phyloP scores from a whole-genome alignment of 1,140 invertebrate genomes.

The Diprion similis region DNA sequence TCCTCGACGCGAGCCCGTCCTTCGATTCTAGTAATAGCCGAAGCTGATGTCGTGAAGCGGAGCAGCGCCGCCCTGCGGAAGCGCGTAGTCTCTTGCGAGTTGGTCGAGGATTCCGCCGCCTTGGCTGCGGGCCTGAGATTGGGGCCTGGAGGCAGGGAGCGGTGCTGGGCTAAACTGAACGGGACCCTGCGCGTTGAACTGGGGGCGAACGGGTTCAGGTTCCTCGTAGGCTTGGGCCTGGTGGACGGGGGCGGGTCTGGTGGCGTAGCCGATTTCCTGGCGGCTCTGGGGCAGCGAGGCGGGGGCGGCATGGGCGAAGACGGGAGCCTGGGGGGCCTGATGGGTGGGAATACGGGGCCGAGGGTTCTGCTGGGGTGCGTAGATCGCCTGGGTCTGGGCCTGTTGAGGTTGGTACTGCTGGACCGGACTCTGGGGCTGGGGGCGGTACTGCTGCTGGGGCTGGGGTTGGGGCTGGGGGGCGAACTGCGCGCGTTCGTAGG shows the following conservation, averaged over 20 bases:
- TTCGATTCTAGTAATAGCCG: conserved; percentile 67
- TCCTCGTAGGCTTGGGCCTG: conserved; percentile 1
- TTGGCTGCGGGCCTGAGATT: conserved; percentile 51
- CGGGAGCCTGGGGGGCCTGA: conserved; percentile 36
- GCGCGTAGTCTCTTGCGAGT: conserved; percentile 79
- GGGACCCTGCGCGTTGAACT: conserved; percentile 35
- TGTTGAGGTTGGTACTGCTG: conserved; percentile 39
- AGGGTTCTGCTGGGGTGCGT: conserved; percentile 27
- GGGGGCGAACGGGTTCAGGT: conserved; percentile 28
- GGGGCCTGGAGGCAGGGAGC: conserved; percentile 38
- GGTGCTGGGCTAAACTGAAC: conserved; percentile 39
- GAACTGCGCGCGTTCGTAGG: conserved; percentile 18
- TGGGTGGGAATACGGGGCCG: conserved; percentile 29
- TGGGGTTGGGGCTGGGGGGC: conserved; percentile 46
- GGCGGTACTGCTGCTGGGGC: conserved; percentile 39
- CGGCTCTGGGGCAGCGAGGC: conserved; percentile 57
- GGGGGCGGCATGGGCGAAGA: conserved; percentile 57
- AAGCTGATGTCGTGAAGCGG: conserved; percentile 82
- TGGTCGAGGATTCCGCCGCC: conserved; percentile 77
- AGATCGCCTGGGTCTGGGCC: conserved; percentile 51
- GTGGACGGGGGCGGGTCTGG: conserved; percentile 29
- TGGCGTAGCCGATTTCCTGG: conserved; percentile 52
- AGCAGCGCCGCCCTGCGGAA: conserved; percentile 71
- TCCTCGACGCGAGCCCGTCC: background rate
- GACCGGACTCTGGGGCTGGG: conserved; percentile 26